Percentiles rank a stretch among this genome's conserved stretches.
Evolutionary conservation across 1,140 invertebrate species (phyloP).

Genomic region (Caenorhabditis briggsae): DNA sequence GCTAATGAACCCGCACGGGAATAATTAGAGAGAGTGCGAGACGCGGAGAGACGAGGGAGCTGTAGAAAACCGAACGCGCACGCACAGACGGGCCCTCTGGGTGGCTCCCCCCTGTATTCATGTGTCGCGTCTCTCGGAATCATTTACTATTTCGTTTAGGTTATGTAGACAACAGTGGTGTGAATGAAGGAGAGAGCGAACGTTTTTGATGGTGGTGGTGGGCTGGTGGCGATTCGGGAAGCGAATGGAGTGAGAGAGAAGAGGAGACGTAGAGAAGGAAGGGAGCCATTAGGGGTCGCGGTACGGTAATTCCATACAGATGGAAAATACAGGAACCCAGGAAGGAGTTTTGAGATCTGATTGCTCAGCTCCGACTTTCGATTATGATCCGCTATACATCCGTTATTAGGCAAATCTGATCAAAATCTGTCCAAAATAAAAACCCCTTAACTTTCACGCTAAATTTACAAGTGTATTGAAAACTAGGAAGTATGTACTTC

Average conservation of each 20-base stretch:
- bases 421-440: too few relatives aligned
- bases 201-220: background rate
- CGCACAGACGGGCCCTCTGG: background rate
- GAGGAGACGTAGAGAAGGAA: background rate
- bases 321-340: too few relatives aligned
- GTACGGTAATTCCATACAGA: too few relatives aligned
- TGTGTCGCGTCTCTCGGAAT: slow-evolving; percentile 5
- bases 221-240: background rate
- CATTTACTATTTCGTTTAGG: background rate
- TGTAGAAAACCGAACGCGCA: background rate
- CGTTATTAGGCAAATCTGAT: too few relatives aligned
- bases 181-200: background rate
- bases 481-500: too few relatives aligned
- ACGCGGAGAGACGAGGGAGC: background rate
- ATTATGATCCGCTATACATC: too few relatives aligned
- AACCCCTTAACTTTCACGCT: too few relatives aligned
- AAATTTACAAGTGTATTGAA: too few relatives aligned
- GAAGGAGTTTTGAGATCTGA: too few relatives aligned
- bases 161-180: background rate
- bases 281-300: background rate
- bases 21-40: background rate
- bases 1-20: background rate
- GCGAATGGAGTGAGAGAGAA: background rate
- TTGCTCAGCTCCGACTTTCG: too few relatives aligned
- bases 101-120: background rate